Base-by-base conservation (phyloP, 2,888 invertebrate species). In the Eudasyphora cyanicolor region DNA sequence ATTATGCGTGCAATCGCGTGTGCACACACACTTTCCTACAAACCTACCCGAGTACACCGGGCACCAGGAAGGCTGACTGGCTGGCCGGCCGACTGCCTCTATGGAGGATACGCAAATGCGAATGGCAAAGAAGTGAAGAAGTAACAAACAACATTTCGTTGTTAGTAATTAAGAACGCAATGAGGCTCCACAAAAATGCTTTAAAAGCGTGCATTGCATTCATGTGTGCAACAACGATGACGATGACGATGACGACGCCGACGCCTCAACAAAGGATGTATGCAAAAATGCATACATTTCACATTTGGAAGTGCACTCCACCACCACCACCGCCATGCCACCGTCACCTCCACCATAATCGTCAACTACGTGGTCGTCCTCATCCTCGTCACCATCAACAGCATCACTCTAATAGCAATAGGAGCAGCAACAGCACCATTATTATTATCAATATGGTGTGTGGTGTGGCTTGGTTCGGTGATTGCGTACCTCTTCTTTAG, bases 101-200 rank as follows among this genome's bases (percentile, higher is more conserved):
- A n/a, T n/a, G n/a, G n/a, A n/a, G n/a, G n/a, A n/a, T 38, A 2
- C 38, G 12, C 8, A 32, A 4, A 38, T 12, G 10, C 38, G 38
- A 4, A 38, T 38, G 2, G 38, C 10, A 38, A 24, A 24, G 17
- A 57, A 19, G 42, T 21, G 67, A 24, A 67, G 24, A 82, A 84
- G 73, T 84, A 76, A 84, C 85, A 82, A 86, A 86, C 84, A 83
- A 84, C 86, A 86, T 86, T 87, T 86, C 86, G 85, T 85, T 83
- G 86, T 85, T 85, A 82, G 86, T 86, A 87, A 87, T 87, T 87
- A 87, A 85, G 84, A 85, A 83, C 82, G 86, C 86, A 85, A 84
- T 86, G 86, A 85, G 84, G 79, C 84, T 81, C 83, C 76, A 76
- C 74, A 82, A 60, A 80, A 75, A 82, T 76, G 62, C 67, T 76